A percentile compares a stretch with the other conserved stretches of the same genome.
These are phyloP conservation scores for Myotis lucifugus DNA, from an alignment of 2,113 vertebrate genomes.

Conservation along the genomic window DNA sequence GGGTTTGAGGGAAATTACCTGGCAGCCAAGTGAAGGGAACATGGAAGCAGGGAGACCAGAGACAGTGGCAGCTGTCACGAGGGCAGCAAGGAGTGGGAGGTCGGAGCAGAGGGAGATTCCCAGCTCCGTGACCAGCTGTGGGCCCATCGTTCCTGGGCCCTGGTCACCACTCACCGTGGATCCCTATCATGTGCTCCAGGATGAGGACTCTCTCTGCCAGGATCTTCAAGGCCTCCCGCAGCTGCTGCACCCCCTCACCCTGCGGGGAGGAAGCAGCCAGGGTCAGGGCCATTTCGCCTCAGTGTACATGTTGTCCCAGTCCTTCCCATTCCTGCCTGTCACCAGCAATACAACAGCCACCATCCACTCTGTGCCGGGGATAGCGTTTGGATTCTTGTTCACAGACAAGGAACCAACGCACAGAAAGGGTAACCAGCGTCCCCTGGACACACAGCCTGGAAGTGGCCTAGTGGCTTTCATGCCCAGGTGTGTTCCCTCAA, in stretches of 20 bases:
- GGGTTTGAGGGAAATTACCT: neutral
- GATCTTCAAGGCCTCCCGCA: slow-evolving; percentile 98
- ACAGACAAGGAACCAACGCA: neutral
- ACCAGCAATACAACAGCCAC: neutral
- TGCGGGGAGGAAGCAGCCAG: slow-evolving; percentile 59
- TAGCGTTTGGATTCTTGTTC: neutral
- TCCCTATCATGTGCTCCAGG: slow-evolving; percentile 97
- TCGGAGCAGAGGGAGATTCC: fast-evolving
- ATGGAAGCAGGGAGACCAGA: neutral
- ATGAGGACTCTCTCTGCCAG: slow-evolving; percentile 97
- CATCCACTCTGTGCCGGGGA: fast-evolving
- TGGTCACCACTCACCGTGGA: slow-evolving; percentile 89
- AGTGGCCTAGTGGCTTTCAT: neutral
- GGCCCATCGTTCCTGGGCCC: neutral
- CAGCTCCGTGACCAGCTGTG: fast-evolving
- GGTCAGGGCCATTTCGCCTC: neutral
- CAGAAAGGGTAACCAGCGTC: neutral
- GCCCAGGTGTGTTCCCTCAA: neutral
- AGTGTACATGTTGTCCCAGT: fast-evolving
- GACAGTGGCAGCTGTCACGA: fast-evolving
- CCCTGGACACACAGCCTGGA: neutral
- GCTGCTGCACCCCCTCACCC: slow-evolving; percentile 94
- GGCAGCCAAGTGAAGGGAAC: neutral
- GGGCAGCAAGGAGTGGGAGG: neutral
- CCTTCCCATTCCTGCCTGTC: fast-evolving